These are phyloP conservation scores for Motacilla alba DNA, from an alignment of 2,113 vertebrate species.

Conservation along the genomic window DNA sequence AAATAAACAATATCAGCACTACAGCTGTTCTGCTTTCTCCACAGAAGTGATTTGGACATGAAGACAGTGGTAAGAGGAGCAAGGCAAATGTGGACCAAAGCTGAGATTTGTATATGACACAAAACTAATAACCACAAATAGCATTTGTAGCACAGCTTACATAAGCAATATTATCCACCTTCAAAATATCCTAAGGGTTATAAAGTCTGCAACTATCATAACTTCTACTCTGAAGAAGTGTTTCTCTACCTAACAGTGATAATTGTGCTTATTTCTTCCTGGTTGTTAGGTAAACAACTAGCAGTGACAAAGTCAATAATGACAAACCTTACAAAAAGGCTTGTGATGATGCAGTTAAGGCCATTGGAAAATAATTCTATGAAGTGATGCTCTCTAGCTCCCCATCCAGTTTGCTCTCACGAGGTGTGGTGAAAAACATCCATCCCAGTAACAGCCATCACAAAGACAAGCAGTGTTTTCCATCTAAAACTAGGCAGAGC, in stretches of 20 bases:
- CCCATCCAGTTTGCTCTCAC: neutral
- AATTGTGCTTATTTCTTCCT: neutral
- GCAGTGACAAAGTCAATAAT: neutral
- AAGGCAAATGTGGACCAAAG: neutral
- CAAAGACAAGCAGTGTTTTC: neutral
- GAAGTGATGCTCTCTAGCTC: neutral
- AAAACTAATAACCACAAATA: neutral
- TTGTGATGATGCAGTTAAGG: neutral
- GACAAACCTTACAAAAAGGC: neutral
- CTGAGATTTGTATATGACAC: neutral
- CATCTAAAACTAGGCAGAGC: neutral
- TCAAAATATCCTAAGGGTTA: neutral
- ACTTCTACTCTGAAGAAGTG: neutral
- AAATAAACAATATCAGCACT: neutral
- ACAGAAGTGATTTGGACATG: neutral
- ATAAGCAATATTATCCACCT: neutral
- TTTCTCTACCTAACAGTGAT: neutral
- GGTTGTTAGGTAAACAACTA: neutral
- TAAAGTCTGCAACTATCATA: neutral
- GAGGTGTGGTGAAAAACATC: neutral
- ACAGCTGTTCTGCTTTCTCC: neutral
- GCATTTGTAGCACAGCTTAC: neutral
- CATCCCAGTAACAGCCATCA: neutral
- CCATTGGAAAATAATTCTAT: neutral
- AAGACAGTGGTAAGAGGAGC: neutral